Evolutionary conservation across 2,888 invertebrate genomes (phyloP).

Genomic region (Eumerus sabulonum): DNA sequence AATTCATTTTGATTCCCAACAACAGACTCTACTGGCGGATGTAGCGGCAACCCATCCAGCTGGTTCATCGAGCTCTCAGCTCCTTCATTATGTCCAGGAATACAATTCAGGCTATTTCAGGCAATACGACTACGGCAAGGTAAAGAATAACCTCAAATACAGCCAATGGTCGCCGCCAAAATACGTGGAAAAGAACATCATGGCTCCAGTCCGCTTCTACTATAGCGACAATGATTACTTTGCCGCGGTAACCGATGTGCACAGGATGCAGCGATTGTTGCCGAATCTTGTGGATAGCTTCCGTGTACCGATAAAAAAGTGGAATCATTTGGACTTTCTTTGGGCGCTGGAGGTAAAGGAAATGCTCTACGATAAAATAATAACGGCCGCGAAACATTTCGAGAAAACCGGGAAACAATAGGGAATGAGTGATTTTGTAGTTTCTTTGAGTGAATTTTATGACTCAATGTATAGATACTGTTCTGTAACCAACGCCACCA

Average conservation of each 20-base stretch:
- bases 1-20: conserved; percentile 70
- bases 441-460: too few relatives aligned
- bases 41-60: conserved; percentile 85
- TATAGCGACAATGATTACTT: conserved; percentile 85
- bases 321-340: conserved; percentile 86
- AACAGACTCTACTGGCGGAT: conserved; percentile 84
- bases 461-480: too few relatives aligned
- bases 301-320: conserved; percentile 80
- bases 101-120: conserved; percentile 80
- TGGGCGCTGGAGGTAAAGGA: conserved; percentile 83
- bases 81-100: conserved; percentile 86
- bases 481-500: too few relatives aligned
- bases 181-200: conserved; percentile 82
- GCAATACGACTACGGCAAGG: conserved; percentile 81
- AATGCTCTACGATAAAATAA: conserved; percentile 80
- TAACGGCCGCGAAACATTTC: conserved; percentile 59
- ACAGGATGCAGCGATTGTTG: conserved; percentile 78
- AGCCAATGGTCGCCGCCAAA: conserved; percentile 81
- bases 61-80: conserved; percentile 84
- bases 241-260: conserved; percentile 80
- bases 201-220: conserved; percentile 83
- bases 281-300: conserved; percentile 80
- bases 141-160: conserved; percentile 81
- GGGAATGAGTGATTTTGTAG: not conserved
- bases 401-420: conserved; percentile 54